Conservation (phyloP, 2,888 invertebrate genomes). For the Prenolepis imparis region DNA sequence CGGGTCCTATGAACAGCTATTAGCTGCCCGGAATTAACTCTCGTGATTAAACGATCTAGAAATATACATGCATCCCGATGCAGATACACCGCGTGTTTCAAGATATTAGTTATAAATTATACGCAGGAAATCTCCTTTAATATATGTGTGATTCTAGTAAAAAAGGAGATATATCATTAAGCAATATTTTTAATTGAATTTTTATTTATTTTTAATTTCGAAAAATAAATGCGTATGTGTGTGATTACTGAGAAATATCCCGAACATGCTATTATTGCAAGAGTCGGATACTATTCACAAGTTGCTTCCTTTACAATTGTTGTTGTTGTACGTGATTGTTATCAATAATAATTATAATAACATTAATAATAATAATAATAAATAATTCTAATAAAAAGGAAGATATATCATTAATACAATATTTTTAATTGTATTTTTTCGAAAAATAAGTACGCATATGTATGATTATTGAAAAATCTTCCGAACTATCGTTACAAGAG, state of each 20-base stretch:
- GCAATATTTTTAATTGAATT: background rate
- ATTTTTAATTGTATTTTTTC: no score
- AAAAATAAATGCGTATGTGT: background rate
- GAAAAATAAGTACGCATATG: background rate
- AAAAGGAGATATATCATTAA: background rate
- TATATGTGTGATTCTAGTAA: background rate
- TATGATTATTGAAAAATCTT: background rate
- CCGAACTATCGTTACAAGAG: background rate
- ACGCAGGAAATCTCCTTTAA: background rate
- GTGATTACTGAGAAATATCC: background rate
- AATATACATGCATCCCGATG: background rate
- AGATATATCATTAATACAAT: background rate
- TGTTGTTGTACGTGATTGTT: no score
- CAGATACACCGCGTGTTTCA: background rate
- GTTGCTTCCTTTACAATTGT: background rate
- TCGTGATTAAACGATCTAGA: conserved; percentile 18
- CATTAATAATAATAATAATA: no score
- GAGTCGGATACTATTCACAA: background rate
- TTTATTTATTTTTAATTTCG: background rate
- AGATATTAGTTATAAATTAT: background rate
- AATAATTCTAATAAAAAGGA: background rate
- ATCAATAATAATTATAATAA: no score
- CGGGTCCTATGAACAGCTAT: conserved; percentile 42
- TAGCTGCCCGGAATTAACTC: conserved; percentile 39
- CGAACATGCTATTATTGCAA: background rate